These are phyloP conservation scores for Holothuria leucospilota DNA, from an alignment of 53 echinoderm and acorn worm genomes.

Conservation along the genomic window DNA sequence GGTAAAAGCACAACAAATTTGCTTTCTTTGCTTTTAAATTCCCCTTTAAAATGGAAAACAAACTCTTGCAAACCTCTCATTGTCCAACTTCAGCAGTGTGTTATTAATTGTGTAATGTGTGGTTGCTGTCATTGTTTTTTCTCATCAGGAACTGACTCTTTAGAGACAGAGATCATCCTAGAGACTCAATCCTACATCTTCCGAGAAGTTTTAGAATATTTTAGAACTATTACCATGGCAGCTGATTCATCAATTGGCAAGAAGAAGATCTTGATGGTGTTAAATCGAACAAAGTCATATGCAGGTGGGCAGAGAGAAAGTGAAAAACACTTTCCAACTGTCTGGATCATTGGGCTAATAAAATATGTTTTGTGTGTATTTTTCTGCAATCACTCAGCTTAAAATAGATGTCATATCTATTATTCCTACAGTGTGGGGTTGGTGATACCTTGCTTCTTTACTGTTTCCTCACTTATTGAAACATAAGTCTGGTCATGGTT, in stretches of 20 bases:
- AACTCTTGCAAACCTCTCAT: too few relatives aligned
- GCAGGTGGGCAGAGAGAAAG: conserved; percentile 62
- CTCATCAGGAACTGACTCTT: conserved; percentile 48
- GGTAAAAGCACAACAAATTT: too few relatives aligned
- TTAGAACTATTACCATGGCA: conserved; percentile 76
- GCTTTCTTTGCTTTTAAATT: too few relatives aligned
- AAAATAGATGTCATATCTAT: not conserved
- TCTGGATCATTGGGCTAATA: not conserved
- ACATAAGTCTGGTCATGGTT: too few relatives aligned
- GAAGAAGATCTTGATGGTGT: conserved; percentile 60
- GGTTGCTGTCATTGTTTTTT: not conserved
- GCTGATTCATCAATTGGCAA: conserved; percentile 67
- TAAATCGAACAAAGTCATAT: conserved; percentile 82
- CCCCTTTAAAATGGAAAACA: too few relatives aligned
- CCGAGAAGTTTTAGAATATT: conserved; percentile 86
- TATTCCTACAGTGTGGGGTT: not conserved
- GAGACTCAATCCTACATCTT: conserved; percentile 87
- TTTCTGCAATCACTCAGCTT: not conserved
- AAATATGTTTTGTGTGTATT: conserved; percentile 1
- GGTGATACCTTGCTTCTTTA: too few relatives aligned
- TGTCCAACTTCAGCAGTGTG: too few relatives aligned
- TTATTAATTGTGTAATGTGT: too few relatives aligned
- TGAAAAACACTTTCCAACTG: not conserved
- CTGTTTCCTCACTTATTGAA: too few relatives aligned
- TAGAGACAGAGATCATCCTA: conserved; percentile 67